Conservation (phyloP, 2,113 vertebrate species). For the Catagonus wagneri region DNA sequence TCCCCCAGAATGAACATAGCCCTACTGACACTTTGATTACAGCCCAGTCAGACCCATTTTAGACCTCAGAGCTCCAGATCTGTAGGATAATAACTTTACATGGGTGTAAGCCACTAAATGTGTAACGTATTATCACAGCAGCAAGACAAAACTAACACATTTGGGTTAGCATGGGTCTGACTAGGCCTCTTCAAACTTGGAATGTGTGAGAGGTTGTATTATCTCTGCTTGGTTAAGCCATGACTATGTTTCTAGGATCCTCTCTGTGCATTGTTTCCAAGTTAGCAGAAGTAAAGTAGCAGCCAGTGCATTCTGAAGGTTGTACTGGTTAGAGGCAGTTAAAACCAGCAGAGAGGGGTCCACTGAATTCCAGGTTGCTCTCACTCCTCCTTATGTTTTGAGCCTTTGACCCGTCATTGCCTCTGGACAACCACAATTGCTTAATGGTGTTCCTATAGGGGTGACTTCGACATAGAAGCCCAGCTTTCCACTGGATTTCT, state of each 20-base stretch:
- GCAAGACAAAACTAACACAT: background rate
- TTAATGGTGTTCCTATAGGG: background rate
- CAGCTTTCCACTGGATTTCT: background rate
- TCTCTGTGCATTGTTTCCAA: background rate
- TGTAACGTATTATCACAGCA: background rate
- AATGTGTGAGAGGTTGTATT: background rate
- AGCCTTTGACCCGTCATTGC: background rate
- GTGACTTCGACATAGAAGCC: background rate
- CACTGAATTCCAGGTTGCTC: background rate
- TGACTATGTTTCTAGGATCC: background rate
- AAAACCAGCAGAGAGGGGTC: too few relatives aligned
- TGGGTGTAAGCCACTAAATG: background rate
- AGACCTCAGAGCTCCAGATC: background rate
- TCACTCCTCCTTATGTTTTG: background rate
- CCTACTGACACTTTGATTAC: background rate
- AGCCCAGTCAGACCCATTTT: background rate
- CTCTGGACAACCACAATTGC: background rate
- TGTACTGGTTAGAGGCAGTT: background rate
- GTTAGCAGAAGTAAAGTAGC: background rate
- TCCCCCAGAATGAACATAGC: background rate
- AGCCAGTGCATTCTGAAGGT: background rate
- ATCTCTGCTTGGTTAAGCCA: background rate
- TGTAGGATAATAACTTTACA: background rate
- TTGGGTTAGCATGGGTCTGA: background rate
- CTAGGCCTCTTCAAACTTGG: background rate